Percentiles rank a stretch among this genome's conserved stretches.
Evolutionary conservation across 92 coral and sea anemone species (phyloP).

Genomic region (Muricea muricata): DNA sequence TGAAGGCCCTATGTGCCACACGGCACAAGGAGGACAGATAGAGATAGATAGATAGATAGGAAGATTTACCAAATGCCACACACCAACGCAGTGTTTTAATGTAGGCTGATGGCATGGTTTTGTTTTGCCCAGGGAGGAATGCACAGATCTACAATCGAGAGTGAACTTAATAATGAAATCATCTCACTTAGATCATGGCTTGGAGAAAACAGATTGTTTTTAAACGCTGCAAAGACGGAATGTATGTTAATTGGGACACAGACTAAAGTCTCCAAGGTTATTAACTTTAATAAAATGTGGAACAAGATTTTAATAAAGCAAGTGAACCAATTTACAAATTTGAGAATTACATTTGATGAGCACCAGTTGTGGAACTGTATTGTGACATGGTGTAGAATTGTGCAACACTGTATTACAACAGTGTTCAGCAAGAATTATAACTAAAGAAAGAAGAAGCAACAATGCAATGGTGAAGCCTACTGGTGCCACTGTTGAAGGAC

Average conservation of each 20-base stretch:
- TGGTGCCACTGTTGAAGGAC: slow-evolving; percentile 47
- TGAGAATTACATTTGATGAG: slow-evolving; percentile 51
- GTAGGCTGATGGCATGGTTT: slow-evolving; percentile 62
- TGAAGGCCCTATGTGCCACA: too few species aligned
- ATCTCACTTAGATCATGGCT: slow-evolving; percentile 50
- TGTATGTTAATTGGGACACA: slow-evolving; percentile 45
- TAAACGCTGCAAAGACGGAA: slow-evolving; percentile 56
- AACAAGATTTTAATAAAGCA: too few species aligned
- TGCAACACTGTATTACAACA: slow-evolving; percentile 28
- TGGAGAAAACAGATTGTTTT: slow-evolving; percentile 44
- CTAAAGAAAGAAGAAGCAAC: slow-evolving; percentile 1
- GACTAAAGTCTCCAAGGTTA: slow-evolving; percentile 26
- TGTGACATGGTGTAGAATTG: slow-evolving; percentile 60
- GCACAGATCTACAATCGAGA: slow-evolving; percentile 51
- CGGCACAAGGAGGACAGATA: too few species aligned
- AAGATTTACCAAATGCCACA: slow-evolving; percentile 53
- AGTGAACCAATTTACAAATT: slow-evolving; percentile 28
- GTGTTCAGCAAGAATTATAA: slow-evolving; percentile 37
- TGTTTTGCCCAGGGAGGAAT: slow-evolving; percentile 44
- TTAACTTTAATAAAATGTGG: slow-evolving; percentile 15
- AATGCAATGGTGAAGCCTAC: slow-evolving; percentile 39
- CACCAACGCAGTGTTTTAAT: slow-evolving; percentile 45
- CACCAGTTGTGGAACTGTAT: slow-evolving; percentile 46
- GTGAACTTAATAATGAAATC: slow-evolving; percentile 47
- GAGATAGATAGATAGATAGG: too few species aligned